phyloP scores from a whole-genome alignment of 2,797 vertebrate species.

The Orestias chungarensis region DNA sequence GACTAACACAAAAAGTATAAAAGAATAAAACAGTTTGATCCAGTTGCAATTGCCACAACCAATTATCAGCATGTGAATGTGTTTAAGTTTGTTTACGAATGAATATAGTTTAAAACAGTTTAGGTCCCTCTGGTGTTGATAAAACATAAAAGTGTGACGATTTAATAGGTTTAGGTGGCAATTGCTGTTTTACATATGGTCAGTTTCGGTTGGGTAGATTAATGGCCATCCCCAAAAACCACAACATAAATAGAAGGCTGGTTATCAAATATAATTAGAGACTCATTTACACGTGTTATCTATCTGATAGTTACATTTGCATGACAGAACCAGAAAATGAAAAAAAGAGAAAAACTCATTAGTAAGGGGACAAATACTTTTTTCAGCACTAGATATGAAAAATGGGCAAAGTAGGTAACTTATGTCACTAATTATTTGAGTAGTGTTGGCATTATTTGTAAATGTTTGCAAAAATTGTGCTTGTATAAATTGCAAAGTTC shows the following conservation, averaged over 20 bases:
- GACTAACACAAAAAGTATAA: too few species aligned
- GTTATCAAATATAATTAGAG: too few species aligned
- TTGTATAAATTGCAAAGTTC: neutral
- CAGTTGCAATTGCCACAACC: neutral
- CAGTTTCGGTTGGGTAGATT: too few species aligned
- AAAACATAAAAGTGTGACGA: too few species aligned
- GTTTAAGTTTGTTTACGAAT: too few species aligned
- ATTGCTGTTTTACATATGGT: too few species aligned
- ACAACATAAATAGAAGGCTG: too few species aligned
- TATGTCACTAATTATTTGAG: neutral
- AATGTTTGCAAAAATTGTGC: neutral
- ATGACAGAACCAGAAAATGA: neutral
- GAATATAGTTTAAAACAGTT: too few species aligned
- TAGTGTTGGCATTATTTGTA: neutral
- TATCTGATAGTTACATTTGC: neutral
- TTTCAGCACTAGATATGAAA: neutral
- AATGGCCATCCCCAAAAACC: too few species aligned
- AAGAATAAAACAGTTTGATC: neutral
- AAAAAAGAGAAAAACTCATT: neutral
- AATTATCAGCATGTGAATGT: too few species aligned
- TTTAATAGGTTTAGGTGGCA: too few species aligned
- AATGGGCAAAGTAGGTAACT: neutral
- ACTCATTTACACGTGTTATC: neutral
- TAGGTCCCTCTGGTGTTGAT: too few species aligned
- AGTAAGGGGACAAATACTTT: neutral